Evolutionary conservation across 1,140 invertebrate genomes (phyloP).

Genomic region (roundworm (Caenorhabditis elegans)): DNA sequence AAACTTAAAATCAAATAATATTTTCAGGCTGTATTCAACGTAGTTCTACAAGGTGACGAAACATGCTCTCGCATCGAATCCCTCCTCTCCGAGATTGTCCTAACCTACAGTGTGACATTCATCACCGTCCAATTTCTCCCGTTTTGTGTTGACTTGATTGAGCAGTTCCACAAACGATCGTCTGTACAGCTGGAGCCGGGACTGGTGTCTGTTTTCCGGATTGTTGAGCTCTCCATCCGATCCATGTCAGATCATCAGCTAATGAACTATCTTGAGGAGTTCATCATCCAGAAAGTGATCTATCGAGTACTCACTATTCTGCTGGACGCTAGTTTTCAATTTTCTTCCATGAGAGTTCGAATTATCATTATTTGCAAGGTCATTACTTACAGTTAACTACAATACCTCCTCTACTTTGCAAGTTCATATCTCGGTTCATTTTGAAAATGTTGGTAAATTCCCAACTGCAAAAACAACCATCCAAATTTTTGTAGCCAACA

Average conservation of each 20-base stretch:
- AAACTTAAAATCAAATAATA: no score
- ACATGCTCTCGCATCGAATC: conserved; percentile 82
- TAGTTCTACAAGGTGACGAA: conserved; percentile 74
- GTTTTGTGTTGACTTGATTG: conserved; percentile 78
- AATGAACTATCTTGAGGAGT: conserved; percentile 60
- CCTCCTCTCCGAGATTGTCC: conserved; percentile 81
- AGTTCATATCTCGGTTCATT: no score
- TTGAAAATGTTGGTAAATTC: no score
- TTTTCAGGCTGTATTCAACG: conserved; percentile 53
- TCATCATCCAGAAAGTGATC: conserved; percentile 19
- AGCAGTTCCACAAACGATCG: conserved; percentile 52
- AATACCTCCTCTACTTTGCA: no score
- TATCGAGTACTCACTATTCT: conserved; percentile 2
- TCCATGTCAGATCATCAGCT: conserved; percentile 58
- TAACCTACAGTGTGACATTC: conserved; percentile 87
- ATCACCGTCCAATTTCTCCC: conserved; percentile 91
- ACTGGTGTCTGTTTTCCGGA: conserved; percentile 49
- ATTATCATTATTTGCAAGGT: conserved; percentile 22
- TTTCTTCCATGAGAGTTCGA: not conserved
- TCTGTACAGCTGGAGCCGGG: conserved; percentile 51
- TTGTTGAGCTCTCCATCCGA: conserved; percentile 46
- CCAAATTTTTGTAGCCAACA: no score
- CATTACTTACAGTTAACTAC: no score
- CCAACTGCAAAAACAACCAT: no score
- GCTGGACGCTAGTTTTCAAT: not conserved